Evolutionary conservation across 2,888 invertebrate species (phyloP), one percentile per base, ranked within the genome.

Genomic region (Timema podura): DNA sequence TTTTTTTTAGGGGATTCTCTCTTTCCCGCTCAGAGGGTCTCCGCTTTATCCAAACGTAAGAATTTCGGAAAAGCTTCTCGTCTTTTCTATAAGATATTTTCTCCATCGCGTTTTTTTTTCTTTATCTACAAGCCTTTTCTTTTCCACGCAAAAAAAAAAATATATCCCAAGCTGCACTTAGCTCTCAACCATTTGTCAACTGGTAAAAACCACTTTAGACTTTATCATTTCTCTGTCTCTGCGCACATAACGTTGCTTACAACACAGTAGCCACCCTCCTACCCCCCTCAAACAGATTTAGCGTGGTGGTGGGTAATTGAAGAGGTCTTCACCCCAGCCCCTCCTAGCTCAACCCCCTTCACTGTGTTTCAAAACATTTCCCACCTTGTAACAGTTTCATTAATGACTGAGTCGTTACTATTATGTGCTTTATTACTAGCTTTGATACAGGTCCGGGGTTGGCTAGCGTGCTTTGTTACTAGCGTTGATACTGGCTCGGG

Each of bases 41-140:
- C n/a, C n/a, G n/a, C n/a, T n/a, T 61, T 45, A 30, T 61, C 61
- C 61, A 61, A 61, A 30, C 45, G 61, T 44, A 45, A 61, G 61
- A 61, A 61, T 61, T 61, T 61, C 61, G 61, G 59, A 61, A 61
- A 61, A 61, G 61, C 61, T 30, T 13, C 61, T 30, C 61, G 61
- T 61, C 61, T 61, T 61, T 61, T 61, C 61, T 61, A 61, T 61
- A 61, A 61, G 61, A 61, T 61, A 61, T 61, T 61, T 61, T 61
- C 59, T 11, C 59, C 16, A 6, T 59, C 59, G 6, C 7, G 6
- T 6, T 44, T 9, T 45, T 45, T 2, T 11, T 30, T 45, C 30
- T 10, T 16, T 8, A 6, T n/a, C 44, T 11, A 11, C 44, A 44
- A 11, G 44, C 16, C 10, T 61, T 61, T 30, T 45, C 61, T 45